A percentile compares a stretch with the other conserved stretches of the same genome.
Conservation (phyloP, 2,797 vertebrate genomes). For the Amniataba percoides region DNA sequence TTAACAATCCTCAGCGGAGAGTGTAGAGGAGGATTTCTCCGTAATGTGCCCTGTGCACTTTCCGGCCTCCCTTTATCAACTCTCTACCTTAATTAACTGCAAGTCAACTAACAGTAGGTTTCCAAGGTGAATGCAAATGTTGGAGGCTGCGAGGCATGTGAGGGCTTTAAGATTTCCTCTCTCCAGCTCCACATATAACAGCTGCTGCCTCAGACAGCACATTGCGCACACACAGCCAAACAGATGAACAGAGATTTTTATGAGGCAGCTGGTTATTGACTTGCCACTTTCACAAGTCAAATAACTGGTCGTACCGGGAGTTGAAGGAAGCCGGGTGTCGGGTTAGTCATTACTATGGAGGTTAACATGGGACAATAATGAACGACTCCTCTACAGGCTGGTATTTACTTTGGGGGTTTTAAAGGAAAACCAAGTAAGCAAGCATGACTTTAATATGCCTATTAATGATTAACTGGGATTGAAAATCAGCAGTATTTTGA, state of each 20-base stretch:
- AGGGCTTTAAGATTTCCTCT: conserved; percentile 22
- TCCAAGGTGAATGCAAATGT: conserved; percentile 79
- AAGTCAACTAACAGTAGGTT: conserved; percentile 69
- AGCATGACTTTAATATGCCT: conserved; percentile 36
- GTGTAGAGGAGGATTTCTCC: conserved; percentile 40
- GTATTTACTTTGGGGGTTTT: conserved; percentile 46
- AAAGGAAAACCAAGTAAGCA: conserved; percentile 41
- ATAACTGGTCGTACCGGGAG: conserved; percentile 32
- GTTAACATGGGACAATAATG: conserved; percentile 55
- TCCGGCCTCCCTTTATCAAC: conserved; percentile 64
- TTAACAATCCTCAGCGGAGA: conserved; percentile 55
- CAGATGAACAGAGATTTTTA: conserved; percentile 46
- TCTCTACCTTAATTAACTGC: conserved; percentile 79
- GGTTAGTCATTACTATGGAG: conserved; percentile 63
- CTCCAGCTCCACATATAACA: conserved; percentile 22
- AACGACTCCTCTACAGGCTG: conserved; percentile 30
- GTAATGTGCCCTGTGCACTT: conserved; percentile 36
- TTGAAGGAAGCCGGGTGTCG: conserved; percentile 23
- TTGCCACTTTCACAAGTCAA: conserved; percentile 60
- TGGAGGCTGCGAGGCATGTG: conserved; percentile 48
- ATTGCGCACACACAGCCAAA: conserved; percentile 31
- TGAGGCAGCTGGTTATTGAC: conserved; percentile 52
- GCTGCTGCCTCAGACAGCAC: conserved; percentile 44
- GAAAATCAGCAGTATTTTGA: conserved; percentile 19
- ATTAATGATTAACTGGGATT: conserved; percentile 57